phyloP scores from a whole-genome alignment of 2,797 vertebrate genomes.

The Coracias cyanogaster region DNA sequence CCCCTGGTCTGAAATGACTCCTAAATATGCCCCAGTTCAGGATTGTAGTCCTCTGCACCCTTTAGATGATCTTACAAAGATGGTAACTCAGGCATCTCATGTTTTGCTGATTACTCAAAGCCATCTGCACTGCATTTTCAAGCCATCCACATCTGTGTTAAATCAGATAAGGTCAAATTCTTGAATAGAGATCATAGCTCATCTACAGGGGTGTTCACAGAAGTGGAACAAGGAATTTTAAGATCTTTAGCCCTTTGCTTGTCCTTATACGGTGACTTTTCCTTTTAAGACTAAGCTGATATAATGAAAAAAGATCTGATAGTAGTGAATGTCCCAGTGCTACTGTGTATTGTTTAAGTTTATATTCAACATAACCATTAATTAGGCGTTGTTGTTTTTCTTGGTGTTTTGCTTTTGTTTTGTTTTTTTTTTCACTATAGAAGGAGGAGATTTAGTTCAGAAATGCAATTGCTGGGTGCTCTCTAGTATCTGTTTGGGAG shows the following conservation, averaged over 20 bases:
- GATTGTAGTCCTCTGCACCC: neutral
- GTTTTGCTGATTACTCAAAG: slow-evolving; percentile 31
- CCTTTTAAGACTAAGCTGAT: neutral
- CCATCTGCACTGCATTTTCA: slow-evolving; percentile 44
- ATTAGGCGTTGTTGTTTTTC: neutral
- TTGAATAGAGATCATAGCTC: slow-evolving; percentile 23
- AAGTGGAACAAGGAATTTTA: slow-evolving; percentile 41
- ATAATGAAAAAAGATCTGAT: neutral
- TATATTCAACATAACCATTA: neutral
- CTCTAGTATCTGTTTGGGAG: neutral
- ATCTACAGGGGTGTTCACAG: slow-evolving; percentile 32
- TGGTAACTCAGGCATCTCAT: neutral
- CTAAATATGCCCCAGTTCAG: neutral
- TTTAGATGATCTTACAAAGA: slow-evolving; percentile 2
- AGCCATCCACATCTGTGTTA: slow-evolving; percentile 33
- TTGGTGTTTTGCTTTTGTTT: too few species aligned
- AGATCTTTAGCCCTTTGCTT: neutral
- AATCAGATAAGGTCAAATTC: slow-evolving; percentile 51
- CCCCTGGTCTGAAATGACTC: neutral
- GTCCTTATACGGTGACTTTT: neutral
- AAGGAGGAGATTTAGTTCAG: neutral
- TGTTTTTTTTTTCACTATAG: neutral
- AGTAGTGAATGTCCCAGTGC: neutral
- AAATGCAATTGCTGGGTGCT: neutral
- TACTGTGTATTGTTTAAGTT: neutral